Conservation (phyloP, 2,888 invertebrate genomes). For the Meloe dianella region DNA sequence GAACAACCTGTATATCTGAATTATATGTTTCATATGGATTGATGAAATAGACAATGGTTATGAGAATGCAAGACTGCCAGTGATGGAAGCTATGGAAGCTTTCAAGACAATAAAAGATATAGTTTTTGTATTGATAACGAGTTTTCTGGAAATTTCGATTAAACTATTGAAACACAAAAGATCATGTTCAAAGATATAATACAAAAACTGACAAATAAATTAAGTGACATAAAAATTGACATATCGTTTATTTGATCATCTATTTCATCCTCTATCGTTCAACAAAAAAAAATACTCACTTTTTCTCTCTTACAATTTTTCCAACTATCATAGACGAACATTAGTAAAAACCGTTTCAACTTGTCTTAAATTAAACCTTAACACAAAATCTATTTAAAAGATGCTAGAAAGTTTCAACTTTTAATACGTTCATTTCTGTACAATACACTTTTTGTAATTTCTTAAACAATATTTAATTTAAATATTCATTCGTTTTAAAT, state of each 20-base stretch:
- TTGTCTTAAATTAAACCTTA: conserved; percentile 7
- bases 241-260: not conserved
- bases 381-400: conserved; percentile 5
- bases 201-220: not conserved
- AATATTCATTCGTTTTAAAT: conserved; percentile 2
- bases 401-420: not conserved
- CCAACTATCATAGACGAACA: not conserved
- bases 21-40: not conserved
- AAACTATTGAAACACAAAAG: not conserved
- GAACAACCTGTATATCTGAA: not conserved
- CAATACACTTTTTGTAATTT: conserved; percentile 1
- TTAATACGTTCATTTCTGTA: not conserved
- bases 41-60: not conserved
- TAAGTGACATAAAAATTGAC: not conserved
- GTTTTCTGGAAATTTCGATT: conserved; percentile 7
- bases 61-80: not conserved
- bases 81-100: not conserved
- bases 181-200: not conserved
- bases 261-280: not conserved
- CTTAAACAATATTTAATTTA: conserved; percentile 3
- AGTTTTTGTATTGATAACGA: conserved; percentile 5
- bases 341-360: not conserved
- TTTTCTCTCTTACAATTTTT: not conserved
- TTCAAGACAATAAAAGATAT: not conserved
- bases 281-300: not conserved